Conservation (phyloP, 2,113 vertebrate species). For the Taxidea taxus region DNA sequence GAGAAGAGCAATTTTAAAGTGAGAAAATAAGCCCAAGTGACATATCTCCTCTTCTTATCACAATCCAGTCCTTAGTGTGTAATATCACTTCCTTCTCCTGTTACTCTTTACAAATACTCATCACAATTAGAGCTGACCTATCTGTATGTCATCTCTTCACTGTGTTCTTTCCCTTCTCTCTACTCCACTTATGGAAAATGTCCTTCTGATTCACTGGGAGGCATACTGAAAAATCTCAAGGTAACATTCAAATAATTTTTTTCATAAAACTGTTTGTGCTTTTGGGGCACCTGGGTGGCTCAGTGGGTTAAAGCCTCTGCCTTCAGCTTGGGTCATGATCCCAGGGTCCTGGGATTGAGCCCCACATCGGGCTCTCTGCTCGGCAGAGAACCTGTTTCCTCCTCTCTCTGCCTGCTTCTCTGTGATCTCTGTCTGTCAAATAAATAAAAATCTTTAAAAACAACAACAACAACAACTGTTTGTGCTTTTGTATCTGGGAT, state of each 20-base stretch:
- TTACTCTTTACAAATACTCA: neutral
- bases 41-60: neutral
- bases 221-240: neutral
- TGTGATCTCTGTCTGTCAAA: too few species aligned
- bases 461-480: too few species aligned
- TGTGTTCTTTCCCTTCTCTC: neutral
- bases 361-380: too few species aligned
- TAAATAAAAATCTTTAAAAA: too few species aligned
- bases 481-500: conserved; percentile 42
- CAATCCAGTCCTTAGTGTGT: neutral
- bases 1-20: neutral
- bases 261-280: conserved; percentile 46
- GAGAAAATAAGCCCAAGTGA: neutral
- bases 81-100: neutral
- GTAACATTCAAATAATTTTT: neutral
- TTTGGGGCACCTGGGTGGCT: too few species aligned
- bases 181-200: neutral
- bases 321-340: too few species aligned
- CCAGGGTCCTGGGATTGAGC: too few species aligned
- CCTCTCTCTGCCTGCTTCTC: too few species aligned
- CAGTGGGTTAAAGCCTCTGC: too few species aligned
- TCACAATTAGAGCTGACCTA: neutral
- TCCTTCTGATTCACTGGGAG: neutral
- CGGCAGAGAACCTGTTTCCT: too few species aligned
- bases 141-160: neutral